Evolutionary conservation across 1,140 invertebrate genomes (phyloP), one percentile per base, ranked within the genome.

Genomic region (Eulimnadia texana): DNA sequence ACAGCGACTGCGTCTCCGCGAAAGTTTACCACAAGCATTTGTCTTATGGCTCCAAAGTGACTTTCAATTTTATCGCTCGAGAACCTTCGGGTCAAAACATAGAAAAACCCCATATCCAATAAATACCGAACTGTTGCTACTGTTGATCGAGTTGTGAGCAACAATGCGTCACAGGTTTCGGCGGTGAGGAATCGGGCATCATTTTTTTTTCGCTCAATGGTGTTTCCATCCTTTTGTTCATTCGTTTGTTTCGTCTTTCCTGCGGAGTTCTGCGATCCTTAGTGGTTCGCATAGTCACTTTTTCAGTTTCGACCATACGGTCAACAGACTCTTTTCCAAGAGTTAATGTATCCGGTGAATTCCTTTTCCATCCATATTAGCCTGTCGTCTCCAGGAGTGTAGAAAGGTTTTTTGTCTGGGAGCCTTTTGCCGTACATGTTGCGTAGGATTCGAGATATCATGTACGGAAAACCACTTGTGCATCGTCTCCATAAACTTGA

Each of bases 11-110:
- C 24, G 24, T 55, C 53, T 22, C 53, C 53, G 3, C 25, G 19
- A 16, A 55, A 55, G 16, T 55, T 55, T 6, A n/a, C 53, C 10
- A n/a, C 1, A n/a, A 55, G 19, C 53, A 55, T 55, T 55, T 55
- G 53, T n/a, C 53, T 0, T 11, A 55, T 16, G n/a, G 11, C 53
- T 22, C 53, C 24, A 16, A 55, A 55, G 20, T 25, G 27, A 22
- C 22, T 25, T 22, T 22, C 53, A 22, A 55, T 25, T 6, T 2
- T 23, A 55, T 55, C 53, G 16, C 53, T 55, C 16, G 11, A 19
- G 24, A 55, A 25, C 6, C 27, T 22, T 22, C 53, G 22, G 53
- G 53, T 55, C 6, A 55, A 27, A 6, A 55, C 20, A 16, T 22
- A 55, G 3, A 2, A 16, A 55, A 55, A 55, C 20, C 20, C 11